Evolutionary conservation across 2,797 vertebrate genomes (phyloP).

Genomic region (Potorous gilbertii): DNA sequence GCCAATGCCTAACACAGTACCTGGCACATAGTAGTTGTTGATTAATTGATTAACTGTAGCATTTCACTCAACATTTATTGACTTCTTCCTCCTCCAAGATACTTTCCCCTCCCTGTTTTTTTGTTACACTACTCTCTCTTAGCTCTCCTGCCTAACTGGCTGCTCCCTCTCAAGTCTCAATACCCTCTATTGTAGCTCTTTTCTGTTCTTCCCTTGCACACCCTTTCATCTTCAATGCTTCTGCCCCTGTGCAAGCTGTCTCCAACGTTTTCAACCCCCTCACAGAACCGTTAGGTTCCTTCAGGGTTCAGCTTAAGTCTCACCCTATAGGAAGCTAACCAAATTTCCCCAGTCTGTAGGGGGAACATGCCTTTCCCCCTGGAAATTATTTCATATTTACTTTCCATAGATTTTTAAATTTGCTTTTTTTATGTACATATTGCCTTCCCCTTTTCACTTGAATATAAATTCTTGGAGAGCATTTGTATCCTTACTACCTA

Average conservation of each 20-base stretch:
- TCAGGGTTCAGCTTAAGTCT: neutral
- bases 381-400: neutral
- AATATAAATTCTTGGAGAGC: neutral
- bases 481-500: neutral
- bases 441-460: neutral
- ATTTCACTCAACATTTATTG: too few species aligned
- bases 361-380: too few species aligned
- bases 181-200: neutral
- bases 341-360: neutral
- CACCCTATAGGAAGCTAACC: neutral
- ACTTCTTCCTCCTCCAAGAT: too few species aligned
- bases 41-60: too few species aligned
- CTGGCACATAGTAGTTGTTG: neutral
- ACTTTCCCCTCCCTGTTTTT: too few species aligned
- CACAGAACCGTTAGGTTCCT: neutral
- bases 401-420: neutral
- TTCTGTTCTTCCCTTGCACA: neutral
- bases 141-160: neutral
- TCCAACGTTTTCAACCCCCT: neutral
- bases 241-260: neutral
- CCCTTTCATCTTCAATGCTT: neutral
- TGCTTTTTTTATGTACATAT: neutral
- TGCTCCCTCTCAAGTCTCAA: neutral
- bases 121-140: neutral
- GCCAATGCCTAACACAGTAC: neutral